Percentiles rank a stretch among this genome's conserved stretches.
phyloP scores from a whole-genome alignment of 2,797 vertebrate species.

The Varecia variegata region DNA sequence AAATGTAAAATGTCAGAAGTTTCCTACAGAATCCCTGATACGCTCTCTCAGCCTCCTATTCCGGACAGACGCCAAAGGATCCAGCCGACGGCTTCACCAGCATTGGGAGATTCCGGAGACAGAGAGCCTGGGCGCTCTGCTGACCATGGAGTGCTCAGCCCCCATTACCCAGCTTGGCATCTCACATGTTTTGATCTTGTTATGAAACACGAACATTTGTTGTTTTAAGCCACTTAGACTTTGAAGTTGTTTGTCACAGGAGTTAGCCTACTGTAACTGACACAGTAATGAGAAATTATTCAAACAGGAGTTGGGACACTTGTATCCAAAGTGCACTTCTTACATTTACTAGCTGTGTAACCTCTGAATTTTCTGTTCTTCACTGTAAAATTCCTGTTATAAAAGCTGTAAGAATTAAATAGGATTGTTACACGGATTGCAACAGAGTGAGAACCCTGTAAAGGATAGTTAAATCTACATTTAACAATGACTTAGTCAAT shows the following conservation, averaged over 20 bases:
- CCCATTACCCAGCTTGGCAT: not conserved
- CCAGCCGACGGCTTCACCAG: not conserved
- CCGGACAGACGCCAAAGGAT: not conserved
- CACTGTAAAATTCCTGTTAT: not conserved
- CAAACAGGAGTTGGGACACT: not conserved
- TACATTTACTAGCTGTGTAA: not conserved
- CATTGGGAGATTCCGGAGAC: not conserved
- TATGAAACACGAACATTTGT: not conserved
- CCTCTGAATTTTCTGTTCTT: conserved; percentile 23
- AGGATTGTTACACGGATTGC: not conserved
- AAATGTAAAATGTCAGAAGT: not conserved
- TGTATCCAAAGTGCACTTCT: not conserved
- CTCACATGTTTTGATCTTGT: not conserved
- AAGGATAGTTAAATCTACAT: not conserved
- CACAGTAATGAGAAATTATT: conserved; percentile 12
- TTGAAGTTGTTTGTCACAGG: not conserved
- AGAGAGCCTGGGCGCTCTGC: too few relatives aligned
- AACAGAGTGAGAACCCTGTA: not conserved
- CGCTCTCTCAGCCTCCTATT: not conserved
- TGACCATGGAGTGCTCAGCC: not conserved
- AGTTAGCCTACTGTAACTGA: not conserved
- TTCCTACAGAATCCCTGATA: fast-evolving
- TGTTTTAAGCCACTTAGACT: not conserved
- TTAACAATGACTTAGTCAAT: not conserved
- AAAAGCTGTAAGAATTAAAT: conserved; percentile 27